A percentile compares a stretch with the other conserved stretches of the same genome.
phyloP scores from a whole-genome alignment of 64 coral and sea anemone species.

The Dendrophyllia cribrosa region DNA sequence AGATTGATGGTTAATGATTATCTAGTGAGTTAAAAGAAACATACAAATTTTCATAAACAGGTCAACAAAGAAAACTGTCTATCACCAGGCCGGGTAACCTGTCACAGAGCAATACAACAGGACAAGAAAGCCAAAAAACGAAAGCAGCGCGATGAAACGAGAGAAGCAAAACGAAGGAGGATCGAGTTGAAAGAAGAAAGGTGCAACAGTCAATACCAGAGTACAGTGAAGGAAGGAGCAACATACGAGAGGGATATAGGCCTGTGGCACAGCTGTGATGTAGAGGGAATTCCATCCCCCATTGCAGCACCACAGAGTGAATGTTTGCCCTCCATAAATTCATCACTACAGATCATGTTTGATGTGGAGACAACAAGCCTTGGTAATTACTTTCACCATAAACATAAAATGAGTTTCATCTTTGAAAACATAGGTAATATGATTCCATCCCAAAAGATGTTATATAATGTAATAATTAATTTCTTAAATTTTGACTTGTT shows the following conservation, averaged over 20 bases:
- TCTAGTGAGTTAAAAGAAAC: no score
- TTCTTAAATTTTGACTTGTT: no score
- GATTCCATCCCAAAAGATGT: no score
- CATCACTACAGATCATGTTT: slow-evolving; percentile 1
- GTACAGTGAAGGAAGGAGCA: background rate
- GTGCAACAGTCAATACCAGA: background rate
- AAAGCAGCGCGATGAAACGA: background rate
- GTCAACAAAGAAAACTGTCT: no score
- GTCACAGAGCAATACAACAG: background rate
- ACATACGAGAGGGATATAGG: slow-evolving; percentile 2
- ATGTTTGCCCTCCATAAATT: background rate
- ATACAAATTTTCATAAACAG: no score
- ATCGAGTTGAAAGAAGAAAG: background rate
- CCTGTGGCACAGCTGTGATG: background rate
- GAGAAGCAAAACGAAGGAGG: slow-evolving; percentile 17
- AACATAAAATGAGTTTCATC: no score
- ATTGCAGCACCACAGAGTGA: slow-evolving; percentile 7
- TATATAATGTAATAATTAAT: no score
- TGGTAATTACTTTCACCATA: background rate
- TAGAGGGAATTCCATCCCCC: background rate
- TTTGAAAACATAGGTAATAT: no score
- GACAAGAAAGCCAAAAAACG: background rate
- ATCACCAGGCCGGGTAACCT: no score
- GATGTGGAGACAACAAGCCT: slow-evolving; percentile 12
- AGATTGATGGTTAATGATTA: no score